Percentiles rank a stretch among this genome's conserved stretches.
phyloP scores from a whole-genome alignment of 2,888 invertebrate species.

The Notodonta dromedarius region DNA sequence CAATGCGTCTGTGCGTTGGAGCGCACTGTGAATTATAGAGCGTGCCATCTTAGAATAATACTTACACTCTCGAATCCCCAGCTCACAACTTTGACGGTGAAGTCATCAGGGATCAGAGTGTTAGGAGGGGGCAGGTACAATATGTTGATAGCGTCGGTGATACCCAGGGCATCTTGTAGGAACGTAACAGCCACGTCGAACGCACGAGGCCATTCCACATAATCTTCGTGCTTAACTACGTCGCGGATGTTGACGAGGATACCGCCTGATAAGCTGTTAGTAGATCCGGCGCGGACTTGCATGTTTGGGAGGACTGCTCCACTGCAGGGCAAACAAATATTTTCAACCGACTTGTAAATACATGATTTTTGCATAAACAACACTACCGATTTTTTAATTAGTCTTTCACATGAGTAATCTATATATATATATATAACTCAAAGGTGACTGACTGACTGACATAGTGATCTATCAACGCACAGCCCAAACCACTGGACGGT shows the following conservation, averaged over 20 bases:
- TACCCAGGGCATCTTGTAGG: conserved; percentile 36
- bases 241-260: conserved; percentile 28
- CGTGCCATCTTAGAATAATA: neutral
- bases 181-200: conserved; percentile 52
- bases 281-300: conserved; percentile 59
- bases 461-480: too few species aligned
- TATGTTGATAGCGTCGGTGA: conserved; percentile 41
- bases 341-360: too few species aligned
- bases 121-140: conserved; percentile 54
- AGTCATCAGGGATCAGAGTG: conserved; percentile 47
- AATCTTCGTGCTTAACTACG: conserved; percentile 51
- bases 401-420: too few species aligned
- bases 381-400: too few species aligned
- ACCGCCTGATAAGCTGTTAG: conserved; percentile 57
- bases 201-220: conserved; percentile 43
- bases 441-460: too few species aligned
- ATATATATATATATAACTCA: too few species aligned
- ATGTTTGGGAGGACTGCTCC: conserved; percentile 47
- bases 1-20: too few species aligned
- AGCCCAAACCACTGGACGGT: too few species aligned
- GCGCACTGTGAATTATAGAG: too few species aligned
- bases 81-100: conserved; percentile 50
- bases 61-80: conserved; percentile 68
- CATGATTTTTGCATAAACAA: too few species aligned
- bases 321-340: conserved; percentile 33